These are phyloP conservation scores for Stomorhina lunata DNA, from an alignment of 2,888 invertebrate species.

Conservation along the genomic window DNA sequence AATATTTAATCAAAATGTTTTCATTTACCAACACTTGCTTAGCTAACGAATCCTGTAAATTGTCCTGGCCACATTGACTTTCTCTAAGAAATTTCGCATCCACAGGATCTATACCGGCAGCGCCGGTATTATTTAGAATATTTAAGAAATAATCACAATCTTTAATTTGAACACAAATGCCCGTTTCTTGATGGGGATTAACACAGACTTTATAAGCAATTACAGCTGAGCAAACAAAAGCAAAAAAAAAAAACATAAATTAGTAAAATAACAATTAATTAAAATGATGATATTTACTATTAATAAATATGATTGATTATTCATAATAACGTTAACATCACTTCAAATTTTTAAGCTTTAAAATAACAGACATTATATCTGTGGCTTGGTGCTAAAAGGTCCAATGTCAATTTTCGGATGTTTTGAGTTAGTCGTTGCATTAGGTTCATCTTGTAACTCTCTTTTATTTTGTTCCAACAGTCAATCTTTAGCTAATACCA, in stretches of 20 bases:
- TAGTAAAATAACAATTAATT: not conserved
- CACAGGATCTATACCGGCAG: constrained; percentile 44
- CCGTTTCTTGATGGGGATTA: constrained; percentile 70
- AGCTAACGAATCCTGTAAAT: constrained; percentile 69
- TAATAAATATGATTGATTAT: too few relatives aligned
- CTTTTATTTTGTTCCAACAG: too few relatives aligned
- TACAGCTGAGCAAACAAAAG: constrained; percentile 36
- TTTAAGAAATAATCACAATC: constrained; percentile 70
- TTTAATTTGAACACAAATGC: constrained; percentile 72
- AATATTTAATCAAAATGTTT: not conserved
- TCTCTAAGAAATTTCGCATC: constrained; percentile 67
- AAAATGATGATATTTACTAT: not conserved
- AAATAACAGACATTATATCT: too few relatives aligned
- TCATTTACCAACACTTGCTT: constrained; percentile 83
- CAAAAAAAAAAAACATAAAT: not conserved
- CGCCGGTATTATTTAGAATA: constrained; percentile 65
- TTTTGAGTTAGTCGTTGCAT: too few relatives aligned
- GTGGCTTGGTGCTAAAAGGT: too few relatives aligned
- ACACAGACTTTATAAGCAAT: constrained; percentile 72
- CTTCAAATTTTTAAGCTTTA: too few relatives aligned
- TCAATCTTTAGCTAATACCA: too few relatives aligned
- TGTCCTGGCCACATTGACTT: constrained; percentile 86
- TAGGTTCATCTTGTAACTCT: too few relatives aligned
- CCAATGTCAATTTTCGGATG: too few relatives aligned
- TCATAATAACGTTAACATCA: too few relatives aligned